Conservation (phyloP, 2,888 invertebrate species). For the Protophormia terraenovae region DNA sequence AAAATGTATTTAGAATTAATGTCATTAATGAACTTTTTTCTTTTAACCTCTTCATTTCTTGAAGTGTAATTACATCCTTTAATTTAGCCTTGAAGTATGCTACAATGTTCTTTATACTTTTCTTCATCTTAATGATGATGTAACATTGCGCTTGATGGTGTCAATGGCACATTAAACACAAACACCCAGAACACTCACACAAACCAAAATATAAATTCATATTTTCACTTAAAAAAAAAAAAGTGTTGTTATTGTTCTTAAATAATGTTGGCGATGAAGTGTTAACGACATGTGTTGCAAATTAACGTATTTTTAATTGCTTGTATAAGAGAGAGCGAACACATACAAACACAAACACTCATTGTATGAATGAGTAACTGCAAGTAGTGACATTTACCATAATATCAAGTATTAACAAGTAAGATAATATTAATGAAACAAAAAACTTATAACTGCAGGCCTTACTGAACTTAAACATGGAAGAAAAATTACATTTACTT, state of each 20-base stretch:
- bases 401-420: conserved; percentile 15
- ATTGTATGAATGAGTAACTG: neutral
- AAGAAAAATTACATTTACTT: neutral
- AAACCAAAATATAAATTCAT: conserved; percentile 35
- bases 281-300: conserved; percentile 71
- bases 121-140: conserved; percentile 41
- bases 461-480: neutral
- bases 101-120: conserved; percentile 1
- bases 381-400: neutral
- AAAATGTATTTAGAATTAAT: too few species aligned
- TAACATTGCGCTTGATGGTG: conserved; percentile 49
- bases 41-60: neutral
- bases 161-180: conserved; percentile 57
- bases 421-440: conserved; percentile 1
- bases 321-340: neutral
- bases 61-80: conserved; percentile 34
- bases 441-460: conserved; percentile 39
- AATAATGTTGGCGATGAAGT: conserved; percentile 63
- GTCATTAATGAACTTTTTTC: too few species aligned
- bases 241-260: conserved; percentile 3
- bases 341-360: neutral
- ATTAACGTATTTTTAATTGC: conserved; percentile 70
- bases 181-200: neutral
- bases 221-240: conserved; percentile 25
- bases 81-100: conserved; percentile 51